Base-by-base conservation (phyloP, 1,140 invertebrate species). In the Drosophila rufa region DNA sequence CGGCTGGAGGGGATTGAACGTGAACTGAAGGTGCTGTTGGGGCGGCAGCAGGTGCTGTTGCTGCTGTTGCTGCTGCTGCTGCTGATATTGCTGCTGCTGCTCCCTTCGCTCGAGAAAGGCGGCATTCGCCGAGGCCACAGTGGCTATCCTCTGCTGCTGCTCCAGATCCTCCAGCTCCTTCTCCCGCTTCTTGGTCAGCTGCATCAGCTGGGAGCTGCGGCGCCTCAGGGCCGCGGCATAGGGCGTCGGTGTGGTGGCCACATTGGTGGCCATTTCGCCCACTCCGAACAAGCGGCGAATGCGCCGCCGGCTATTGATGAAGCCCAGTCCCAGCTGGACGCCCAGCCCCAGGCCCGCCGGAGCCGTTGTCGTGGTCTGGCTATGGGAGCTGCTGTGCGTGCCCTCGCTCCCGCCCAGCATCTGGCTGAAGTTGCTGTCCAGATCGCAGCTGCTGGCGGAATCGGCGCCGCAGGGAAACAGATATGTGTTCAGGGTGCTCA, bases 401-500 rank as follows among this genome's bases (percentile, higher is more conserved):
- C 65, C 65, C 4, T 62, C 69, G 33, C 62, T 60, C 4, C 82
- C 91, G 12, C 79, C 91, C 6, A 92, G 87, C 91, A 92, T 92
- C 47, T 91, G 91, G 55, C 91, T 92, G 17, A 92, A 92, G 15
- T 92, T 92, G 78, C 91, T 92, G 60, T 92, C 91, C 48, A 92
- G 71, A 58, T 92, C 91, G 36, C 82, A 92, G 19, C 91, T 92
- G 61, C 68, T 75, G 58, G 86, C 82, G 9, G 90, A 92, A 47
- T 92, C 91, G 56, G 90, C 80, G 40, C 91, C 91, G 30, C 91
- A 75, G 57, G 91, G 91, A 48, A 92, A 92, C 6, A 92, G 91
- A 92, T 92, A 92, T 92, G 91, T 92, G 45, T 92, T 92, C 11
- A 92, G 71, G 15, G 91, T 92, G 76, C 91, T 92, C 33, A 92